Evolutionary conservation across 2,113 vertebrate species (phyloP).

Genomic region (Eolophus roseicapilla): DNA sequence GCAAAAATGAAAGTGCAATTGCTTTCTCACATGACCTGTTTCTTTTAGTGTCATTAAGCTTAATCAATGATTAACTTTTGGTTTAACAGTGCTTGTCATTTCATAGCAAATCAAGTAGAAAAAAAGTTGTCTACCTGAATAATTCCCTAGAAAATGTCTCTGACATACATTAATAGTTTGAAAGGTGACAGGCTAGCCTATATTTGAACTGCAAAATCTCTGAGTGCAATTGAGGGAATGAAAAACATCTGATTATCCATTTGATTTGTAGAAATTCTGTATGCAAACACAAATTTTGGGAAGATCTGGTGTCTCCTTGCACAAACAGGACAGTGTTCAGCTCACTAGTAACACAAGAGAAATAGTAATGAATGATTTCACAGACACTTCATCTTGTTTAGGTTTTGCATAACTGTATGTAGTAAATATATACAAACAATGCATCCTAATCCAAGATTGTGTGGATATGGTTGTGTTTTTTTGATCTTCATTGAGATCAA

Average conservation of each 20-base stretch:
- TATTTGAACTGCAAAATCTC: slow-evolving; percentile 27
- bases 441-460: neutral
- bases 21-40: slow-evolving; percentile 64
- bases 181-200: slow-evolving; percentile 47
- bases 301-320: neutral
- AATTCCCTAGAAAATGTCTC: slow-evolving; percentile 58
- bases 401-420: slow-evolving; percentile 6
- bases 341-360: neutral
- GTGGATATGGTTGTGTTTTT: slow-evolving; percentile 26
- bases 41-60: slow-evolving; percentile 68
- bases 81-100: slow-evolving; percentile 63
- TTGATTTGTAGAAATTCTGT: neutral
- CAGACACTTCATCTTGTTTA: slow-evolving; percentile 24
- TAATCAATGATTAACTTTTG: slow-evolving; percentile 71
- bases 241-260: neutral
- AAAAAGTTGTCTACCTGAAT: slow-evolving; percentile 66
- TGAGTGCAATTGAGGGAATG: neutral
- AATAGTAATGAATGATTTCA: neutral
- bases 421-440: slow-evolving; percentile 44
- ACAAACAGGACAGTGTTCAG: neutral
- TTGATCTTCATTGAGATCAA: slow-evolving; percentile 51
- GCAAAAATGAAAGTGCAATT: slow-evolving; percentile 64
- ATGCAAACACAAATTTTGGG: neutral
- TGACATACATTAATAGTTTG: neutral
- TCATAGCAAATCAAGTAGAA: slow-evolving; percentile 70